Evolutionary conservation across 2,888 invertebrate genomes (phyloP).

Genomic region (Drosophila nigricruria): DNA sequence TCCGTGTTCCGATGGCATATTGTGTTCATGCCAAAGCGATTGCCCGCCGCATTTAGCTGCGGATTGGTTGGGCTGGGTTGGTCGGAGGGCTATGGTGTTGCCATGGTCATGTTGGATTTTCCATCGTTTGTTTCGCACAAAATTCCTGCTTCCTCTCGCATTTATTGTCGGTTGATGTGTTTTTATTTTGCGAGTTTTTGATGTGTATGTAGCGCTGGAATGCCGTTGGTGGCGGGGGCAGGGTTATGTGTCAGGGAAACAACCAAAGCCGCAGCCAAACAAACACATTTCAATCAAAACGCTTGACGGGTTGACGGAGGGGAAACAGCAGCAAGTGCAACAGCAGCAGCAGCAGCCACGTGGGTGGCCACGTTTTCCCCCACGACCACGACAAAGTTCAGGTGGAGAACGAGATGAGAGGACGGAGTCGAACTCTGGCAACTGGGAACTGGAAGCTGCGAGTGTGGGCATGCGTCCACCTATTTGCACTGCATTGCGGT

Average conservation of each 20-base stretch:
- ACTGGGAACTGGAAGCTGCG: neutral
- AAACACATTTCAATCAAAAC: conserved; percentile 80
- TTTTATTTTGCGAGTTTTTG: conserved; percentile 18
- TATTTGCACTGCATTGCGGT: conserved; percentile 47
- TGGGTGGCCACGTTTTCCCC: conserved; percentile 62
- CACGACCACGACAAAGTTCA: conserved; percentile 48
- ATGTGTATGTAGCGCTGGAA: neutral
- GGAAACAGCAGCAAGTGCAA: conserved; percentile 44
- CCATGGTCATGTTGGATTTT: conserved; percentile 43
- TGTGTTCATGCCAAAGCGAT: conserved; percentile 50
- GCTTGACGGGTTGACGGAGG: conserved; percentile 61
- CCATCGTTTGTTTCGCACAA: conserved; percentile 47
- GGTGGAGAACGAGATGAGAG: neutral
- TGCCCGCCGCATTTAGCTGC: conserved; percentile 27
- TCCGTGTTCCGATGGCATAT: conserved; percentile 46
- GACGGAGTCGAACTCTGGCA: neutral
- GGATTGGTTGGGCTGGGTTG: neutral
- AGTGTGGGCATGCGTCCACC: conserved; percentile 6
- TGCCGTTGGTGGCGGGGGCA: neutral
- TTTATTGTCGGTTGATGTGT: conserved; percentile 52
- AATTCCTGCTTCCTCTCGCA: conserved; percentile 51
- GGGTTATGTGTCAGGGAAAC: conserved; percentile 11
- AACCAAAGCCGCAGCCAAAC: conserved; percentile 67
- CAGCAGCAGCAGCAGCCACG: conserved; percentile 39
- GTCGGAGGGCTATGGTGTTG: conserved; percentile 17